Evolutionary conservation across 2,113 vertebrate genomes (phyloP).

Genomic region (Connochaetes taurinus): DNA sequence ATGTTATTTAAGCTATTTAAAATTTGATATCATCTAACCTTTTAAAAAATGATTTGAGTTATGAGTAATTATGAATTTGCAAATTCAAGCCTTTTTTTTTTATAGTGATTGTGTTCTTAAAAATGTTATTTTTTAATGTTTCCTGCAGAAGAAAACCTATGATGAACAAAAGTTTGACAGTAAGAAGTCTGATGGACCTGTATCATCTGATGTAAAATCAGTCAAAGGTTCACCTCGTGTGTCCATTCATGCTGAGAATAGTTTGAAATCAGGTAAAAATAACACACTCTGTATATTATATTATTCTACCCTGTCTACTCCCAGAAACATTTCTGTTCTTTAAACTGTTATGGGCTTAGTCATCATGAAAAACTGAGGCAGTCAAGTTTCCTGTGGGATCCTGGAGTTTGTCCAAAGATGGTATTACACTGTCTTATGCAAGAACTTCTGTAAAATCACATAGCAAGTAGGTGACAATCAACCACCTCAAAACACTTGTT

Average conservation of each 20-base stretch:
- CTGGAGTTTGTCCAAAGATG: not conserved
- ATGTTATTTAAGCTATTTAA: not conserved
- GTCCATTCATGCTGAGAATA: slow-evolving; percentile 37
- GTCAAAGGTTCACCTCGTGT: slow-evolving; percentile 40
- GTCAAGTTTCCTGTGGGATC: not conserved
- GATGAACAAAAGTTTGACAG: slow-evolving; percentile 64
- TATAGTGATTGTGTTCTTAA: not conserved
- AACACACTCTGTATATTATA: not conserved
- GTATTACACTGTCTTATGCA: not conserved
- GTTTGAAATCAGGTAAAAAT: slow-evolving; percentile 70
- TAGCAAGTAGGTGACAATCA: not conserved
- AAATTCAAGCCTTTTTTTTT: slow-evolving; percentile 17
- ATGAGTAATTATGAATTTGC: not conserved
- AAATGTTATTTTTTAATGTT: slow-evolving; percentile 46
- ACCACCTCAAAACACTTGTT: not conserved
- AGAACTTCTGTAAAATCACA: not conserved
- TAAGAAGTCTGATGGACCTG: slow-evolving; percentile 54
- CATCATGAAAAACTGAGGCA: not conserved
- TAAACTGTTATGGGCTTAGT: not conserved
- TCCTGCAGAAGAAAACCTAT: slow-evolving; percentile 72
- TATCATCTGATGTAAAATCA: slow-evolving; percentile 40
- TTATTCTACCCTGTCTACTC: accelerated
- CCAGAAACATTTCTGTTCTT: not conserved
- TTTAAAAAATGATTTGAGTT: not conserved
- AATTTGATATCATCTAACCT: not conserved